These are phyloP conservation scores for Eupeodes corollae DNA, from an alignment of 1,140 invertebrate genomes.

Conservation along the genomic window DNA sequence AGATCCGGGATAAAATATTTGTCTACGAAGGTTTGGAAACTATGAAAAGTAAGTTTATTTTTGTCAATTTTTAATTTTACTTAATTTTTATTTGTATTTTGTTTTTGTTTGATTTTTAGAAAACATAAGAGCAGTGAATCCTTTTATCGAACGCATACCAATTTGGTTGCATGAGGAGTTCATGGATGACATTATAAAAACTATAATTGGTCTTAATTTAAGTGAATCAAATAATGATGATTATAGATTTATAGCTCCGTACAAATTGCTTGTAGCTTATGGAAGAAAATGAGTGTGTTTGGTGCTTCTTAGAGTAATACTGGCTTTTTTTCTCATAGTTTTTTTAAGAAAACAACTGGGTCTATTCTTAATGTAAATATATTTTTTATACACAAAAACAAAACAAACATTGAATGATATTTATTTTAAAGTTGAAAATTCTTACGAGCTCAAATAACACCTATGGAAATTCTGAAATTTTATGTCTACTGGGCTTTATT, in stretches of 20 bases:
- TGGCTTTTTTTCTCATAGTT: no score
- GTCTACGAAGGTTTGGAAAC: slow-evolving; percentile 48
- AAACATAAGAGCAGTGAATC: slow-evolving; percentile 59
- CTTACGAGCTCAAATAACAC: no score
- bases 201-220: slow-evolving; percentile 40
- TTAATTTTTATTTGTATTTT: not conserved
- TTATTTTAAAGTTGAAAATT: no score
- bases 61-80: no score
- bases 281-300: slow-evolving; percentile 31
- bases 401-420: no score
- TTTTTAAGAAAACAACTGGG: no score
- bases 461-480: no score
- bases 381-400: no score
- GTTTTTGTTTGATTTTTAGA: slow-evolving; percentile 40
- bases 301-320: no score
- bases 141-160: slow-evolving; percentile 58
- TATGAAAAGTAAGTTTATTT: slow-evolving; percentile 43
- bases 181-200: slow-evolving; percentile 44
- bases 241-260: slow-evolving; percentile 36
- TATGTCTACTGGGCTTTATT: no score
- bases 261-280: slow-evolving; percentile 45
- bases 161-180: slow-evolving; percentile 50
- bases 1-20: slow-evolving; percentile 49
- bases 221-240: slow-evolving; percentile 34
- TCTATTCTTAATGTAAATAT: no score